These are phyloP conservation scores for Epizoanthus ramosus DNA, from an alignment of 92 coral and sea anemone species.

Conservation along the genomic window DNA sequence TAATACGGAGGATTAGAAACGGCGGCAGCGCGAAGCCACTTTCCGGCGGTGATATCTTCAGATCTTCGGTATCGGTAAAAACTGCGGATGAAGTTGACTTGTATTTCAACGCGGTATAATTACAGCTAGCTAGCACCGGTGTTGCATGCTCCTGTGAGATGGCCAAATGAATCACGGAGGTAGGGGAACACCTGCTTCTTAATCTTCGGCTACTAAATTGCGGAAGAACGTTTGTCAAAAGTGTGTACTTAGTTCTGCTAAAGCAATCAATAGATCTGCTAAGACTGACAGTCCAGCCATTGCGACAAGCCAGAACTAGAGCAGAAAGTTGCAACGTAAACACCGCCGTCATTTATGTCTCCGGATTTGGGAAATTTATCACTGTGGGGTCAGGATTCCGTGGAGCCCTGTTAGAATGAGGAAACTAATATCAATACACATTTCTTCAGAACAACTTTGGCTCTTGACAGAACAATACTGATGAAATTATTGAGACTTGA, in stretches of 20 bases:
- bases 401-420: not conserved
- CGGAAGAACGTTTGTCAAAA: constrained; percentile 2
- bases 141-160: not conserved
- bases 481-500: not conserved
- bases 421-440: not conserved
- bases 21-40: too few relatives aligned
- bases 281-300: not conserved
- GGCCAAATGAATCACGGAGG: not conserved
- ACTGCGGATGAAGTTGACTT: too few relatives aligned
- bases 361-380: constrained; percentile 5
- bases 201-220: not conserved
- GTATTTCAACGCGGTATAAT: not conserved
- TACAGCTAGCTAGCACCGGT: not conserved
- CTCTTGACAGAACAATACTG: not conserved
- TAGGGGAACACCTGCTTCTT: not conserved
- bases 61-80: too few relatives aligned
- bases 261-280: not conserved
- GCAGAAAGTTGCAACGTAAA: not conserved
- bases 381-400: not conserved
- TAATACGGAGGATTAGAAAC: too few relatives aligned
- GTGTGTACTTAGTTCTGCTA: constrained; percentile 24
- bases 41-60: too few relatives aligned
- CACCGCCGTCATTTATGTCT: not conserved
- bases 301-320: not conserved
- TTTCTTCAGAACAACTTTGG: too few relatives aligned